phyloP scores from a whole-genome alignment of 30 jellyfish, hydroid and myxozoan genomes.

The Hydractinia symbiolongicarpus region DNA sequence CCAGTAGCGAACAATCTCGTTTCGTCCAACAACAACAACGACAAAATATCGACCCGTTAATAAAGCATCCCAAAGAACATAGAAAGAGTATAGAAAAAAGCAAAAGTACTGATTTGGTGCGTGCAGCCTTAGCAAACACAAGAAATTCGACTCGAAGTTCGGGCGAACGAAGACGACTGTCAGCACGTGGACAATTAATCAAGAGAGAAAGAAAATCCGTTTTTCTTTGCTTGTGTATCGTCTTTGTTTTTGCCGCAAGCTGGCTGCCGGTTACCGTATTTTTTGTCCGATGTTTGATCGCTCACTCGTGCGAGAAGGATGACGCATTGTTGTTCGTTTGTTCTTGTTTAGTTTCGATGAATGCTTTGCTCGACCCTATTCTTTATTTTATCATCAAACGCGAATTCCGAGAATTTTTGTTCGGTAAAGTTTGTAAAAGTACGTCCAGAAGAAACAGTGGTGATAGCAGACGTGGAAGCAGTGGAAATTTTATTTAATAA shows the following conservation, averaged over 20 bases:
- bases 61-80: background rate
- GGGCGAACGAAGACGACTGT: constrained; percentile 8
- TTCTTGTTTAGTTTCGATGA: constrained; percentile 26
- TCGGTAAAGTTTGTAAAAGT: constrained; percentile 16
- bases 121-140: constrained; percentile 22
- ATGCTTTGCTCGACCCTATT: constrained; percentile 27
- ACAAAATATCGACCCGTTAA: background rate
- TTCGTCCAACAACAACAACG: background rate
- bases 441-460: constrained; percentile 1
- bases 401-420: constrained; percentile 25
- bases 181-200: constrained; percentile 24
- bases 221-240: constrained; percentile 23
- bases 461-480: constrained; percentile 7
- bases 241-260: constrained; percentile 6
- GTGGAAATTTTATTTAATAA: background rate
- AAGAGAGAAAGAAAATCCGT: constrained; percentile 28
- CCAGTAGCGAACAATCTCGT: constrained; percentile 11
- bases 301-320: constrained; percentile 22
- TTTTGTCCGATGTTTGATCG: constrained; percentile 17
- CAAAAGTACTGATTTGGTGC: background rate
- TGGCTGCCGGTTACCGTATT: constrained; percentile 36
- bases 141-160: background rate
- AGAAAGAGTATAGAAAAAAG: background rate
- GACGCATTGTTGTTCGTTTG: constrained; percentile 24
- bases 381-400: constrained; percentile 19